A percentile compares a stretch with the other conserved stretches of the same genome.
These are phyloP conservation scores for Sinhomidia bicolor DNA, from an alignment of 2,888 invertebrate species.

Conservation along the genomic window DNA sequence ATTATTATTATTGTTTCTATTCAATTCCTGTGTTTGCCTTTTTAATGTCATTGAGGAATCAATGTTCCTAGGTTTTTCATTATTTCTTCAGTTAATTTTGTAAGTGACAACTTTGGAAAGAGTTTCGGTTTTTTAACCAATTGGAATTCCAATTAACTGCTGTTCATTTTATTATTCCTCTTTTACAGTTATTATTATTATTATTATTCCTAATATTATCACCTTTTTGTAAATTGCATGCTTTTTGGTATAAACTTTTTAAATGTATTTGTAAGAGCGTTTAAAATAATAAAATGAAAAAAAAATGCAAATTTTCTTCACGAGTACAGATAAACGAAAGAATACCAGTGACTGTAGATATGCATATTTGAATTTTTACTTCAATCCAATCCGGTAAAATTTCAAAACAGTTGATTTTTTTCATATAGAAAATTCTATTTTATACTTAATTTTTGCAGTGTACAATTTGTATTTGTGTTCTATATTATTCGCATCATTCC, in stretches of 20 bases:
- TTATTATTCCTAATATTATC: slow-evolving; percentile 9
- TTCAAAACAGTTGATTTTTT: background rate
- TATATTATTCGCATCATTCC: background rate
- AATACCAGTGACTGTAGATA: background rate
- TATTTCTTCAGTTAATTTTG: slow-evolving; percentile 19
- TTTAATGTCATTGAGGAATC: slow-evolving; percentile 20
- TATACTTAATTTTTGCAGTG: background rate
- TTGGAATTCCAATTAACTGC: background rate
- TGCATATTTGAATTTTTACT: background rate
- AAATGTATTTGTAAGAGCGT: slow-evolving; percentile 48
- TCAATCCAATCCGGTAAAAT: background rate
- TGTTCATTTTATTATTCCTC: slow-evolving; percentile 7
- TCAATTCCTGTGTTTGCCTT: slow-evolving; percentile 28
- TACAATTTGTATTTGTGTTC: background rate
- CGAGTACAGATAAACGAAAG: background rate
- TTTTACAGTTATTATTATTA: slow-evolving; percentile 17
- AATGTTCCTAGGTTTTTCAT: slow-evolving; percentile 32
- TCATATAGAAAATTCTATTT: too few species aligned
- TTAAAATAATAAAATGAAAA: slow-evolving; percentile 33
- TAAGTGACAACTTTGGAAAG: slow-evolving; percentile 5
- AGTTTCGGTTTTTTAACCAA: slow-evolving; percentile 6
- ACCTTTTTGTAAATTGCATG: slow-evolving; percentile 43
- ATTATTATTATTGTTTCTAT: slow-evolving; percentile 4
- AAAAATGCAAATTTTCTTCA: slow-evolving; percentile 22
- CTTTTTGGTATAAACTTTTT: slow-evolving; percentile 42